These are phyloP conservation scores for Acronicta psi DNA, from an alignment of 2,888 invertebrate species.

Conservation along the genomic window DNA sequence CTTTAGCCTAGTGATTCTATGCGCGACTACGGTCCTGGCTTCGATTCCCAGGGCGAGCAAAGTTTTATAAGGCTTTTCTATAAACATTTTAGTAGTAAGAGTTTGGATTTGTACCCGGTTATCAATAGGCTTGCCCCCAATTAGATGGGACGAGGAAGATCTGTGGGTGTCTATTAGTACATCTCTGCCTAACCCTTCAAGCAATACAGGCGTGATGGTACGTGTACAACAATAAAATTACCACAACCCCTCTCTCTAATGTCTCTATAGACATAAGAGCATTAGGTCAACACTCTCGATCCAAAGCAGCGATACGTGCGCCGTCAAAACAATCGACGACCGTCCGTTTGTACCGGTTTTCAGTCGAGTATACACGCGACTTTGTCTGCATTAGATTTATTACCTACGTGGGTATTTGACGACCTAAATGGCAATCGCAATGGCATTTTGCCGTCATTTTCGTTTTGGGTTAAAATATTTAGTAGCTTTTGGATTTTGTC, in stretches of 20 bases:
- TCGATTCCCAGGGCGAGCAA: too few relatives aligned
- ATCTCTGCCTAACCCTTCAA: too few relatives aligned
- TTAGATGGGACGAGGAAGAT: too few relatives aligned
- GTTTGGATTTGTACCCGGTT: too few relatives aligned
- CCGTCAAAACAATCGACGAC: conserved; percentile 73
- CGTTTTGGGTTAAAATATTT: conserved; percentile 11
- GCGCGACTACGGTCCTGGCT: too few relatives aligned
- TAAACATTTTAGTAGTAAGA: too few relatives aligned
- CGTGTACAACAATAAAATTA: conserved; percentile 21
- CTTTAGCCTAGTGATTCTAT: too few relatives aligned
- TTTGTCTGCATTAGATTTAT: conserved; percentile 56
- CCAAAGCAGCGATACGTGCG: conserved; percentile 51
- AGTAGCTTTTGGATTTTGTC: not conserved
- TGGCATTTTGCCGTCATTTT: conserved; percentile 9
- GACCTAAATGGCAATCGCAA: conserved; percentile 30
- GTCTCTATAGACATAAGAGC: conserved; percentile 10
- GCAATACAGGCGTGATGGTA: too few relatives aligned
- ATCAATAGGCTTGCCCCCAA: too few relatives aligned
- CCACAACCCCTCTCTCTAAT: conserved; percentile 3
- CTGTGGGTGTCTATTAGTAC: too few relatives aligned
- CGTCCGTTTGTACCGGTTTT: conserved; percentile 45
- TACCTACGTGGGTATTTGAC: conserved; percentile 50
- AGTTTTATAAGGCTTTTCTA: too few relatives aligned
- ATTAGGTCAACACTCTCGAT: conserved; percentile 32
- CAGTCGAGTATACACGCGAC: conserved; percentile 24